Evolutionary conservation across 2,113 vertebrate genomes (phyloP).

Genomic region (Phodopus roborovskii): DNA sequence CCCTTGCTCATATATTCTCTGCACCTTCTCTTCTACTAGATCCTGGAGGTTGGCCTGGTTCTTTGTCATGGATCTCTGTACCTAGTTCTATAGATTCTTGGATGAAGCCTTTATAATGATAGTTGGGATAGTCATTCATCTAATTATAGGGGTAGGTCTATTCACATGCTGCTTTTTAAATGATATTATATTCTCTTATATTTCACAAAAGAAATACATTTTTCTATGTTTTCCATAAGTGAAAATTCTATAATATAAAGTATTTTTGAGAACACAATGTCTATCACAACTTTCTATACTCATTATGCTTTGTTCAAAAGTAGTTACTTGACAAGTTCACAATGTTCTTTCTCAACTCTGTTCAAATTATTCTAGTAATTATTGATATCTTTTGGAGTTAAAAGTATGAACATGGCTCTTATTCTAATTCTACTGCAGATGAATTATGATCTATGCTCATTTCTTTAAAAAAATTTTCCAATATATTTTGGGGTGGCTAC

Average conservation of each 20-base stretch:
- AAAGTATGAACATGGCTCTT: background rate
- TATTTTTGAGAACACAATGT: background rate
- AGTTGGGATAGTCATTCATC: too few species aligned
- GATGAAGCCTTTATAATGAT: too few species aligned
- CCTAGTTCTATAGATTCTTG: too few species aligned
- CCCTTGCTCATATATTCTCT: too few species aligned
- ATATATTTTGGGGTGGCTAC: background rate
- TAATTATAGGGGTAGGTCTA: too few species aligned
- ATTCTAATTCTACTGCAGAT: background rate
- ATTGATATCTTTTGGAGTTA: background rate
- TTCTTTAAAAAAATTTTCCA: background rate
- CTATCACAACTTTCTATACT: background rate
- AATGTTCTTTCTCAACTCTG: background rate
- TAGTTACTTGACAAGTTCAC: background rate
- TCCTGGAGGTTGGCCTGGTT: too few species aligned
- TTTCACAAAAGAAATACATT: background rate
- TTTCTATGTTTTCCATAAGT: background rate
- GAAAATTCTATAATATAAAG: background rate
- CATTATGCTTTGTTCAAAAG: background rate
- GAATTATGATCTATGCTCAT: background rate
- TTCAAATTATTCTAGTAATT: background rate
- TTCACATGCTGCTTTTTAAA: background rate
- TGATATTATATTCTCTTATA: background rate
- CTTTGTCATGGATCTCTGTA: too few species aligned
- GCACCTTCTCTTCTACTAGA: too few species aligned